Percentiles rank a stretch among this genome's conserved stretches.
phyloP scores from a whole-genome alignment of 2,113 vertebrate species.

The Trematocara stigmaticum region DNA sequence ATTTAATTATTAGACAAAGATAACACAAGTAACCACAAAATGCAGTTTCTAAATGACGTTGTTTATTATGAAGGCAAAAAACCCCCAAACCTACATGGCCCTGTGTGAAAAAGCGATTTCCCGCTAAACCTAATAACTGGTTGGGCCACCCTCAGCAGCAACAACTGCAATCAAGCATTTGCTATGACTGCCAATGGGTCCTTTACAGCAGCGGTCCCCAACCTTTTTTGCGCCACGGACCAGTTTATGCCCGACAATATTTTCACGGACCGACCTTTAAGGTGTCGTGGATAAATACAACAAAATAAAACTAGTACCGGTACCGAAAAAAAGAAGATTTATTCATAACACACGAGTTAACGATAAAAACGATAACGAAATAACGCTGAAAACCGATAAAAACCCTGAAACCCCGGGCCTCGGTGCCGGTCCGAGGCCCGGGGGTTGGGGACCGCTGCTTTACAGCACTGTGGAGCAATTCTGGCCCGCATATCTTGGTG shows the following conservation, averaged over 20 bases:
- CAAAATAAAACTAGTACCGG: no score
- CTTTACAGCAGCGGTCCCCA: not conserved
- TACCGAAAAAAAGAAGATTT: no score
- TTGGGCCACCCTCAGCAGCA: not conserved
- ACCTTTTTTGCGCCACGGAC: no score
- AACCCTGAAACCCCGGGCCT: no score
- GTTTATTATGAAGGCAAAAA: not conserved
- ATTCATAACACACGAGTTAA: no score
- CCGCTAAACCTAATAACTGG: not conserved
- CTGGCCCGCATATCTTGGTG: not conserved
- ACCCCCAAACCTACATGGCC: rapidly evolving
- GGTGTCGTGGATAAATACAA: no score
- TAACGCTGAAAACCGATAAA: no score
- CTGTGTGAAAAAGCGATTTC: not conserved
- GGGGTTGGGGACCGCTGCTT: not conserved
- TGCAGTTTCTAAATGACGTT: not conserved
- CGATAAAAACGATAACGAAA: no score
- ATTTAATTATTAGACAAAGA: not conserved
- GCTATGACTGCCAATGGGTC: not conserved
- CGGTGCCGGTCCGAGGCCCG: no score
- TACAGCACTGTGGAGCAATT: not conserved
- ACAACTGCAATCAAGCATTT: not conserved
- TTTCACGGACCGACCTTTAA: no score
- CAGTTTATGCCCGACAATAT: no score
- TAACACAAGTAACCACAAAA: not conserved